phyloP scores from a whole-genome alignment of 2,113 vertebrate species.

The Callospermophilus lateralis region DNA sequence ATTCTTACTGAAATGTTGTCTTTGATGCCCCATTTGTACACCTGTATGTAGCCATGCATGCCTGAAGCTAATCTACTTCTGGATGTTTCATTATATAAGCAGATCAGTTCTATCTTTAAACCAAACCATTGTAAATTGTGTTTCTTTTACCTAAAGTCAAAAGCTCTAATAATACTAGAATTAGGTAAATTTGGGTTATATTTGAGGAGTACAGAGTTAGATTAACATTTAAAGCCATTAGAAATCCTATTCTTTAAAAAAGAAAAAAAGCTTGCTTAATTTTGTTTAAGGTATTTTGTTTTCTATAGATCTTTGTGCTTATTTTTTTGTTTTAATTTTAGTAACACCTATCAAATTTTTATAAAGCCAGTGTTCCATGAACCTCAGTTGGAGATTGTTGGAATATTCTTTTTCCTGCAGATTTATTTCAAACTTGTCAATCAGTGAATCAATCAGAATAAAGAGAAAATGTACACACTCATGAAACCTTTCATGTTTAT shows the following conservation, averaged over 20 bases:
- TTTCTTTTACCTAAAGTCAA: constrained; percentile 39
- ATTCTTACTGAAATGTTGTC: not conserved
- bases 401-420: not conserved
- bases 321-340: not conserved
- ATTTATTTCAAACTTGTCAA: constrained; percentile 40
- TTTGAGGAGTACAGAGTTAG: not conserved
- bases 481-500: not conserved
- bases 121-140: not conserved
- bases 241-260: not conserved
- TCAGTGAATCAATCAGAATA: constrained; percentile 20
- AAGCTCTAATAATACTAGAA: not conserved
- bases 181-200: not conserved
- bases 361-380: not conserved
- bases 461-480: constrained; percentile 3
- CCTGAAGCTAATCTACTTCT: not conserved
- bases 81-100: not conserved
- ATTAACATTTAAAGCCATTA: not conserved
- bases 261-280: not conserved
- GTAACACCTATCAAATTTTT: not conserved
- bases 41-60: not conserved
- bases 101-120: constrained; percentile 33
- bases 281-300: constrained; percentile 25
- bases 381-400: not conserved
- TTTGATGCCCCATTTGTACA: not conserved
- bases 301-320: not conserved